Evolutionary conservation across 2,797 vertebrate species (phyloP).

Genomic region (Intellagama lesueurii): DNA sequence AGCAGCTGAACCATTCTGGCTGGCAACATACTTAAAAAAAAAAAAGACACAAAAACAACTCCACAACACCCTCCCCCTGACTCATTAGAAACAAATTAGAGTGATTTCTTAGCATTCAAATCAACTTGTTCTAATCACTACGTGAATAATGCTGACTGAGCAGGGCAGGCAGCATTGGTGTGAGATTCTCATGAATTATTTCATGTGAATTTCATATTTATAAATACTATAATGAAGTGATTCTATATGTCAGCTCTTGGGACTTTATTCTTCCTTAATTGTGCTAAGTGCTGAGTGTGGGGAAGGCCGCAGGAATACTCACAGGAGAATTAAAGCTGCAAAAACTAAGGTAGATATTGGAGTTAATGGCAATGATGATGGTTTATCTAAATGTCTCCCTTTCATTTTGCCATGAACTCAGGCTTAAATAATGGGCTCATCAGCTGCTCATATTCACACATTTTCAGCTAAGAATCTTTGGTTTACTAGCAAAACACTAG

Average conservation of each 20-base stretch:
- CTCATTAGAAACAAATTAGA: conserved; percentile 3
- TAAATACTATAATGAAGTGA: conserved; percentile 33
- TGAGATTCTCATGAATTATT: background rate
- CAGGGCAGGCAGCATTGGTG: conserved; percentile 17
- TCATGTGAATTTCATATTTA: conserved; percentile 16
- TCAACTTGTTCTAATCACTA: conserved; percentile 19
- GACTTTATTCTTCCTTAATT: conserved; percentile 14
- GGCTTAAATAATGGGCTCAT: background rate
- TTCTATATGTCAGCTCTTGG: conserved; percentile 30
- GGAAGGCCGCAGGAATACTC: background rate
- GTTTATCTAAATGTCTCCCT: background rate
- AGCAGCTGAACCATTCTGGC: conserved; percentile 7
- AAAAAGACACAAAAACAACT: no score
- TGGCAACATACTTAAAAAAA: conserved; percentile 32
- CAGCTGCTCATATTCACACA: background rate
- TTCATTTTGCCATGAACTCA: background rate
- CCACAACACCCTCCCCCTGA: no score
- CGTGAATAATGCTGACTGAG: conserved; percentile 42
- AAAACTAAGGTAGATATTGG: background rate
- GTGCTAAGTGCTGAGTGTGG: background rate
- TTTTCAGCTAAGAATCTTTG: background rate
- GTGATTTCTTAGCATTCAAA: background rate
- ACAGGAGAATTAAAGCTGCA: background rate
- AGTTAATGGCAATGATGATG: background rate
- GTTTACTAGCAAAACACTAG: background rate